Evolutionary conservation across 2,113 vertebrate species (phyloP).

Genomic region (Phocoena sinus): DNA sequence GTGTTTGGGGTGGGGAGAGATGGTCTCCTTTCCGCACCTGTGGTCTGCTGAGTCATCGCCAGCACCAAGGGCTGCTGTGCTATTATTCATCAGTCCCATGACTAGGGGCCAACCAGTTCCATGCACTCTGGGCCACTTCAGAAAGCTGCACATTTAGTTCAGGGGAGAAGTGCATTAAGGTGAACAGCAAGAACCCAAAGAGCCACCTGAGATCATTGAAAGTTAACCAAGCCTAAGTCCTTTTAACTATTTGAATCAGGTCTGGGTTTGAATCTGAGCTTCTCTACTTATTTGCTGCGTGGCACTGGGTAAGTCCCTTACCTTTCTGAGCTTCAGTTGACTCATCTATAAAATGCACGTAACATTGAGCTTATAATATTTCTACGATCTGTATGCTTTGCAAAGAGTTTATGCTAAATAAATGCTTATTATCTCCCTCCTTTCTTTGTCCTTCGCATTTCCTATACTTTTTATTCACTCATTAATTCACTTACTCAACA

Average conservation of each 20-base stretch:
- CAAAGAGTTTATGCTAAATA: background rate
- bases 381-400: background rate
- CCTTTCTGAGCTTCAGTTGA: background rate
- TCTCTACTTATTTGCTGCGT: background rate
- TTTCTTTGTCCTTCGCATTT: background rate
- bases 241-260: background rate
- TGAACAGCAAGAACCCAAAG: background rate
- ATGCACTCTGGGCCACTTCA: background rate
- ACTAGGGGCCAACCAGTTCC: slow-evolving; percentile 11
- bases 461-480: background rate
- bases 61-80: background rate
- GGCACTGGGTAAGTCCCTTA: background rate
- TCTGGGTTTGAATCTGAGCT: background rate
- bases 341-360: background rate
- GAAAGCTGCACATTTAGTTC: slow-evolving; percentile 26
- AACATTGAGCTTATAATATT: background rate
- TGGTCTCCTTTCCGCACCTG: background rate
- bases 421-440: background rate
- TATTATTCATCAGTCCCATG: slow-evolving; percentile 38
- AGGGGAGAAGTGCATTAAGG: background rate
- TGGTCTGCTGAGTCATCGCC: slow-evolving; percentile 62
- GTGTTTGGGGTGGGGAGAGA: slow-evolving; percentile 52
- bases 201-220: background rate
- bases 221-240: background rate
- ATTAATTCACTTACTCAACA: background rate